Evolutionary conservation across 1,140 invertebrate species (phyloP).

Genomic region (Drosophila kohkoa): DNA sequence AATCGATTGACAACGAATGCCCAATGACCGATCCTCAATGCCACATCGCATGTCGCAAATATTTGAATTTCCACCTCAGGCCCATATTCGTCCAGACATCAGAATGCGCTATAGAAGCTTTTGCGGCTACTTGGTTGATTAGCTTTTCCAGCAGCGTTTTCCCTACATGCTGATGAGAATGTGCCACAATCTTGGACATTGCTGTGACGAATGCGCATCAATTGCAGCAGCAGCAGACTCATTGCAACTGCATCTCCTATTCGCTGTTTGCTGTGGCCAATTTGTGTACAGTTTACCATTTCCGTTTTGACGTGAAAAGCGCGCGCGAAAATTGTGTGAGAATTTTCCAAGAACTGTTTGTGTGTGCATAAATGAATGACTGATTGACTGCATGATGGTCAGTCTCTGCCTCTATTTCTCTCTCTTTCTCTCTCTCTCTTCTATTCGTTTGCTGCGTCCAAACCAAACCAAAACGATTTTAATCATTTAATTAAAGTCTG

Average conservation of each 20-base stretch:
- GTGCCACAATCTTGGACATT: slow-evolving; percentile 36
- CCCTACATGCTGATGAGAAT: slow-evolving; percentile 38
- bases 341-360: slow-evolving; percentile 66
- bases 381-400: slow-evolving; percentile 53
- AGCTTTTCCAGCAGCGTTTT: slow-evolving; percentile 23
- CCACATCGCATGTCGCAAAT: slow-evolving; percentile 9
- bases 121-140: slow-evolving; percentile 48
- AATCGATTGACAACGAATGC: not conserved
- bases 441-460: not conserved
- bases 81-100: slow-evolving; percentile 11
- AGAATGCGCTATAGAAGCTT: slow-evolving; percentile 2
- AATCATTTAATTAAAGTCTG: slow-evolving; percentile 83
- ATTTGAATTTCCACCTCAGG: slow-evolving; percentile 24
- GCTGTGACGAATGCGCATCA: slow-evolving; percentile 71
- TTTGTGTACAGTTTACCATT: slow-evolving; percentile 72
- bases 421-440: slow-evolving; percentile 1
- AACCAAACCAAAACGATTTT: slow-evolving; percentile 59
- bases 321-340: slow-evolving; percentile 76
- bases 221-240: slow-evolving; percentile 25
- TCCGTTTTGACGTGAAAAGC: slow-evolving; percentile 61
- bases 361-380: slow-evolving; percentile 47
- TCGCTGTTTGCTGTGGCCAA: slow-evolving; percentile 68
- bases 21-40: slow-evolving; percentile 19
- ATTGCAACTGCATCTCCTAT: slow-evolving; percentile 4
- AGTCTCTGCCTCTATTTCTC: slow-evolving; percentile 45